A percentile compares a stretch with the other conserved stretches of the same genome.
Evolutionary conservation across 92 coral and sea anemone genomes (phyloP).

Genomic region (Ricordea florida): DNA sequence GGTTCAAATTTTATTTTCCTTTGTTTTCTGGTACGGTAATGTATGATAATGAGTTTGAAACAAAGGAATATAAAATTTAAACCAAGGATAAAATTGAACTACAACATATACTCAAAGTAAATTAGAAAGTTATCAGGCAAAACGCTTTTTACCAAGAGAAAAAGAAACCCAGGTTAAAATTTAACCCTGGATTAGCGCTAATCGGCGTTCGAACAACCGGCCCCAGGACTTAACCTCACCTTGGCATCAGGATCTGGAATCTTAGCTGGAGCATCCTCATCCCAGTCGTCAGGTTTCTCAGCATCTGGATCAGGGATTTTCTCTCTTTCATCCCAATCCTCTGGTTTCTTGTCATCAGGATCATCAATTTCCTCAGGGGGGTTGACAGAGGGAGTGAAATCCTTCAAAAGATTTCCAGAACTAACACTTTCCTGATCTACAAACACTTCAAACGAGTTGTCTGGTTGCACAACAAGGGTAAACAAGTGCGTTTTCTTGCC

Average conservation of each 20-base stretch:
- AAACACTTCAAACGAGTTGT: conserved; percentile 87
- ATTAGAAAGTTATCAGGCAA: no score
- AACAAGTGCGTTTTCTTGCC: conserved; percentile 96
- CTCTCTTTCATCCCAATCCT: conserved; percentile 99
- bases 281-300: conserved; percentile 98
- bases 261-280: conserved; percentile 97
- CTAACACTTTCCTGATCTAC: conserved; percentile 85
- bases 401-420: conserved; percentile 84
- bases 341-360: conserved; percentile 87
- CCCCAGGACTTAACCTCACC: no score
- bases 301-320: conserved; percentile 99
- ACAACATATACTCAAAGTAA: no score
- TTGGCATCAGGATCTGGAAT: conserved; percentile 91
- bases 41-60: no score
- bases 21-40: no score
- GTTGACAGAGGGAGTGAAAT: conserved; percentile 92
- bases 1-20: no score
- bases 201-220: no score
- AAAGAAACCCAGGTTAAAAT: not conserved
- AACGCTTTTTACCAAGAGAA: not conserved
- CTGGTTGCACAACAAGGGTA: conserved; percentile 84
- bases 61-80: no score
- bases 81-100: no score
- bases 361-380: conserved; percentile 97
- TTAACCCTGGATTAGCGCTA: no score